Conservation (phyloP, 2,113 vertebrate genomes). For the Leucoraja erinaceus region DNA sequence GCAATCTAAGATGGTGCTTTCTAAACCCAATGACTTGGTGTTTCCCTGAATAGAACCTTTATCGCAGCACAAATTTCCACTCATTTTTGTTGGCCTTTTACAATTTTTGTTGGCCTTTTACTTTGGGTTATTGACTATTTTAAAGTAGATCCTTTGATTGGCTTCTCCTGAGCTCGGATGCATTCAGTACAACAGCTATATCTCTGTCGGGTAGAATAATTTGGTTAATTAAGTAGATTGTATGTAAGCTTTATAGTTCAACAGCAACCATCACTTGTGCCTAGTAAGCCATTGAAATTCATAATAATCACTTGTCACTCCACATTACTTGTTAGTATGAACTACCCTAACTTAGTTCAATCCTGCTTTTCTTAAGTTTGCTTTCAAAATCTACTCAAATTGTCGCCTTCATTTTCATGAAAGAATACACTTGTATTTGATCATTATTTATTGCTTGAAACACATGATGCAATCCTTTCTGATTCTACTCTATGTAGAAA, state of each 20-base stretch:
- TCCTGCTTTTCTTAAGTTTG: neutral
- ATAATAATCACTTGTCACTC: neutral
- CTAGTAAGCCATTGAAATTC: neutral
- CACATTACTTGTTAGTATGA: neutral
- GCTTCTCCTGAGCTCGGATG: no score
- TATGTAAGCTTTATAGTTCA: neutral
- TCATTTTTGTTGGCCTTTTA: no score
- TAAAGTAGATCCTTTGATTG: no score
- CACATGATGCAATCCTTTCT: no score
- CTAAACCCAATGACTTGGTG: neutral
- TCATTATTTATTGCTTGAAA: neutral
- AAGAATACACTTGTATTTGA: neutral
- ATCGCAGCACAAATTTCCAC: no score
- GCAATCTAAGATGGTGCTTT: neutral
- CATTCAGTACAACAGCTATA: neutral
- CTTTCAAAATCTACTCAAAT: neutral
- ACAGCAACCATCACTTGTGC: neutral
- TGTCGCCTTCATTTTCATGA: neutral
- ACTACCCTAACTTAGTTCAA: neutral
- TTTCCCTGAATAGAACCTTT: no score
- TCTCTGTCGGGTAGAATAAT: neutral
- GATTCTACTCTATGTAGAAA: neutral
- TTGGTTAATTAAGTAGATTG: neutral
- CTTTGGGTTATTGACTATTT: no score
- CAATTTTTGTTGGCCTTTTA: no score